Evolutionary conservation across 2,797 vertebrate species (phyloP), one percentile per base, ranked within the genome.

Genomic region (Setipinna tenuifilis): DNA sequence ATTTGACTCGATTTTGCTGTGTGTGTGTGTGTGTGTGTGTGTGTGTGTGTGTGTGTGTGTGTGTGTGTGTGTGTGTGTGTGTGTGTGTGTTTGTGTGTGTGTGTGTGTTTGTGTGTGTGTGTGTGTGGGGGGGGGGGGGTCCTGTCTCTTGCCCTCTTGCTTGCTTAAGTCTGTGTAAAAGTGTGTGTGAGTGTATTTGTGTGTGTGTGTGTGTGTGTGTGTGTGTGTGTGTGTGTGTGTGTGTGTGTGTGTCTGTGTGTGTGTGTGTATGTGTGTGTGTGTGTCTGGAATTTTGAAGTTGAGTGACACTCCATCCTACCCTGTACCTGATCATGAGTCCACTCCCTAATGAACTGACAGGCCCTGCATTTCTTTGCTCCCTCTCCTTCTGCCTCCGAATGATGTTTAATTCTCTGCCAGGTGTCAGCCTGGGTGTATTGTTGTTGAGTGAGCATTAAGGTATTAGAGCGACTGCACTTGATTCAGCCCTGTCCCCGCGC

Each of bases 21-120:
- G 50, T 54, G 50, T 54, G 50, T 54, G 50, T 54, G 59, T 14
- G 85, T 85, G 85, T 87, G 88, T 87, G 88, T 85, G n/a, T 25
- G n/a, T 25, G 61, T 65, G n/a, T 65, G 21, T 87, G 87, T 85
- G 86, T 89, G 84, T 25, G 48, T 9, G n/a, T 65, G n/a, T 65
- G 61, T 25, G 61, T 65, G 61, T 65, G 61, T 65, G 61, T 65
- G n/a, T 65, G n/a, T 65, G 61, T 65, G 61, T 25, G 61, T 65
- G 61, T 78, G 31, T 78, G 35, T 78, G 71, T 78, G 17, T 44
- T 14, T 78, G 31, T 78, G 17, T 78, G 10, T 78, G 35, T 78
- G 68, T 75, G 3, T 75, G 31, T 75, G 31, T 75, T 1, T 35
- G 68, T 35, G 5, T 59, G 58, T 59, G 58, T 59, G 58, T 5